Conservation (phyloP, 1,140 invertebrate genomes). For the Holcopasites calliopsidis region DNA sequence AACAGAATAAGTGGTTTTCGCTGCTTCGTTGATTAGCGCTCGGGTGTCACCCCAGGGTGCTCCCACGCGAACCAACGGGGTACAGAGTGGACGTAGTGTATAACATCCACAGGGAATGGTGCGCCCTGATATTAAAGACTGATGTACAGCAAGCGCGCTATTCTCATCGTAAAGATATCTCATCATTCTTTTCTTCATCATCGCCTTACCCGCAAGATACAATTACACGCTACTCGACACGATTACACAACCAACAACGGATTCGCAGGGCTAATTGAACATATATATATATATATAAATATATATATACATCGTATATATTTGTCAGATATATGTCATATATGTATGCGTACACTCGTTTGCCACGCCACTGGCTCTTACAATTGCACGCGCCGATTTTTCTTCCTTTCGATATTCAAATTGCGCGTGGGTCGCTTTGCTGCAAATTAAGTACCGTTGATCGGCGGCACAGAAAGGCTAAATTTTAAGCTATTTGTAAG, state of each 20-base stretch:
- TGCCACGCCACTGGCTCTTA: slow-evolving; percentile 54
- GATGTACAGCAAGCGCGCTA: slow-evolving; percentile 80
- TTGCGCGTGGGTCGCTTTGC: slow-evolving; percentile 11
- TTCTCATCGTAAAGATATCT: slow-evolving; percentile 67
- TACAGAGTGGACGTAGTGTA: slow-evolving; percentile 21
- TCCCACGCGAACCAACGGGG: background rate
- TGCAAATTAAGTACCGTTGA: background rate
- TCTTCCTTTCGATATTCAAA: background rate
- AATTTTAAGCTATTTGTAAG: slow-evolving; percentile 33
- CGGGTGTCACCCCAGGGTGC: background rate
- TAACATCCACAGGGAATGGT: slow-evolving; percentile 77
- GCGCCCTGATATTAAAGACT: slow-evolving; percentile 81
- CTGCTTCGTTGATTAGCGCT: background rate
- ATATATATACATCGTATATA: slow-evolving; percentile 60
- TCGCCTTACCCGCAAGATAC: slow-evolving; percentile 29
- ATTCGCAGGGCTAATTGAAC: slow-evolving; percentile 65
- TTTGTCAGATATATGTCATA: slow-evolving; percentile 67
- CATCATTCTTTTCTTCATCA: slow-evolving; percentile 60
- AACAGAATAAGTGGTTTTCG: slow-evolving; percentile 22
- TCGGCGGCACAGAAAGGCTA: background rate
- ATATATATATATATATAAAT: slow-evolving; percentile 65
- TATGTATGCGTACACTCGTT: slow-evolving; percentile 64
- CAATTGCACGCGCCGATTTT: slow-evolving; percentile 18
- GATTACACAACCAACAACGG: slow-evolving; percentile 49
- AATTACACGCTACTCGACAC: slow-evolving; percentile 15